Evolutionary conservation across 2,888 invertebrate genomes (phyloP).

Genomic region (Ceriagrion tenellum): DNA sequence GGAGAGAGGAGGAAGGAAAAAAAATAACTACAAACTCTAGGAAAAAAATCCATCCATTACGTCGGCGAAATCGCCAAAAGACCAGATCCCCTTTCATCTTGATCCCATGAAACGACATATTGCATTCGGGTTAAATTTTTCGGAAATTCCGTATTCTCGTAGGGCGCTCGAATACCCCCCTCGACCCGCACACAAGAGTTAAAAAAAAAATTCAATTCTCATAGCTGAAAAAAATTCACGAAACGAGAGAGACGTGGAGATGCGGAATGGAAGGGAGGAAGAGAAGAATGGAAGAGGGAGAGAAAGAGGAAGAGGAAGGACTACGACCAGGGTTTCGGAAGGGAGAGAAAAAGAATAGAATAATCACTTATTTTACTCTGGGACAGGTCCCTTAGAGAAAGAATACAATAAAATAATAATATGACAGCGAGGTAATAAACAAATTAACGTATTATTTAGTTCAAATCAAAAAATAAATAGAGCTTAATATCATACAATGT

Average conservation of each 20-base stretch:
- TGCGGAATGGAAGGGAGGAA: not conserved
- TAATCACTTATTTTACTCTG: too few relatives aligned
- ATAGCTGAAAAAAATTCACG: not conserved
- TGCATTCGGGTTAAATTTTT: constrained; percentile 41
- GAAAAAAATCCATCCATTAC: not conserved
- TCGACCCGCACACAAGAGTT: not conserved
- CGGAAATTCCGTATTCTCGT: constrained; percentile 26
- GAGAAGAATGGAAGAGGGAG: not conserved
- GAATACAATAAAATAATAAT: too few relatives aligned
- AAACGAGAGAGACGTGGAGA: not conserved
- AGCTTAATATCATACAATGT: too few relatives aligned
- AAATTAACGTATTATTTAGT: too few relatives aligned
- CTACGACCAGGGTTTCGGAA: too few relatives aligned
- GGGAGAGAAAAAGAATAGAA: too few relatives aligned
- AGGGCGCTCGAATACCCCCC: not conserved
- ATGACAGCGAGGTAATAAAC: too few relatives aligned
- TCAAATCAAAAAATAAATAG: too few relatives aligned
- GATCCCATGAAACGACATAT: constrained; percentile 36
- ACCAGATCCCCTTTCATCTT: constrained; percentile 12
- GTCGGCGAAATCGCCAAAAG: constrained; percentile 15
- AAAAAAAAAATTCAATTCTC: not conserved
- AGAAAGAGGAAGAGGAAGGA: not conserved
- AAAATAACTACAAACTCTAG: not conserved
- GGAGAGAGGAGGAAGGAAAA: not conserved
- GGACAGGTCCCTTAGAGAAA: too few relatives aligned